phyloP scores from a whole-genome alignment of 2,797 vertebrate species.

The Pangasius sanitwongsei region DNA sequence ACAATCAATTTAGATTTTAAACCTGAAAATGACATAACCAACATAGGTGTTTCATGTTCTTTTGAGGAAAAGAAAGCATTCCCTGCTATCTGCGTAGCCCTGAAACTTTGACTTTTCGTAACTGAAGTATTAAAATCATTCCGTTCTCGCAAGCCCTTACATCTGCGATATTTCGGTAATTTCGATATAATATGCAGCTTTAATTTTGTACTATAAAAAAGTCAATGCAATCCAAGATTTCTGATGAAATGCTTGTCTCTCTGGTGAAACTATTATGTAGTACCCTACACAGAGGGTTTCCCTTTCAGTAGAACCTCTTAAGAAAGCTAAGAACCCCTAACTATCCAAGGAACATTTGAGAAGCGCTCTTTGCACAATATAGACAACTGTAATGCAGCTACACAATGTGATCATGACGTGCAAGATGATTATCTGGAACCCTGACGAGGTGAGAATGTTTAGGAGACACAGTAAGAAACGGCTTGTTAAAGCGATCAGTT shows the following conservation, averaged over 20 bases:
- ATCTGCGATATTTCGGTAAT: no score
- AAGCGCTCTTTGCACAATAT: not conserved
- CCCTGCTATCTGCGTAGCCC: no score
- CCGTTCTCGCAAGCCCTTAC: no score
- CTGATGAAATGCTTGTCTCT: not conserved
- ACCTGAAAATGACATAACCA: no score
- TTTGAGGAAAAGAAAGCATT: no score
- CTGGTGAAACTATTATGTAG: not conserved
- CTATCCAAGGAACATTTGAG: not conserved
- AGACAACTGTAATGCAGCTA: no score
- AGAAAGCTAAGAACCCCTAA: not conserved
- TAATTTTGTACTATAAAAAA: not conserved
- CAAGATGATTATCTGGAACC: not conserved
- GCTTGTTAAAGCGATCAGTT: not conserved
- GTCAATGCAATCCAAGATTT: not conserved
- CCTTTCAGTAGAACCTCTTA: not conserved
- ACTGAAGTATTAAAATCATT: no score
- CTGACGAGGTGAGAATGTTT: not conserved
- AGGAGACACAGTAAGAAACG: not conserved
- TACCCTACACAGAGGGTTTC: not conserved
- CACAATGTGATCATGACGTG: not conserved
- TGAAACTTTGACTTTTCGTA: no score
- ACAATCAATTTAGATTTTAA: no score
- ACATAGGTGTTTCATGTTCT: no score
- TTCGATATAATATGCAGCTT: no score